Evolutionary conservation across 2,888 invertebrate genomes (phyloP).

Genomic region (Zele albiditarsus): DNA sequence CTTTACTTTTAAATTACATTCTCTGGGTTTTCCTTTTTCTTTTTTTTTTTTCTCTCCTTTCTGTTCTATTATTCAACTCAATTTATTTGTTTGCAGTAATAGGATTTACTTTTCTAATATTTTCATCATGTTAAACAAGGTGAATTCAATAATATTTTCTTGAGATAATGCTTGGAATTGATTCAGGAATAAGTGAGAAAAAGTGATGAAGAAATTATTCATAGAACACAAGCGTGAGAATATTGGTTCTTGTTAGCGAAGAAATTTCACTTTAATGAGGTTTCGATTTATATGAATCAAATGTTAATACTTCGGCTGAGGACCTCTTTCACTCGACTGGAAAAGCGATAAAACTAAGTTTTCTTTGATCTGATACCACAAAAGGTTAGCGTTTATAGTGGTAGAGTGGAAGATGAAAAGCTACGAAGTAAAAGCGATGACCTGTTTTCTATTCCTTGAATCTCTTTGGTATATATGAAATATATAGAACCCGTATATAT

Average conservation of each 20-base stretch:
- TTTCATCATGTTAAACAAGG: neutral
- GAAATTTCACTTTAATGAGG: neutral
- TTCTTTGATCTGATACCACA: neutral
- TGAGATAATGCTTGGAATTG: too few relatives aligned
- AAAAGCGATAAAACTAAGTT: constrained; percentile 4
- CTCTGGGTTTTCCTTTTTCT: neutral
- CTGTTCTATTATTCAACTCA: neutral
- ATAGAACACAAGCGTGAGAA: too few relatives aligned
- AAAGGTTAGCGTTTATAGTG: neutral
- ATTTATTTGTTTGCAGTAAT: constrained; percentile 6
- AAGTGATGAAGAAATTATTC: too few relatives aligned
- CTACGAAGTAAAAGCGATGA: neutral
- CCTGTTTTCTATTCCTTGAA: neutral
- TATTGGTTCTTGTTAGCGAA: too few relatives aligned
- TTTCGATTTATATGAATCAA: neutral
- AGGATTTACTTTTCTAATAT: neutral
- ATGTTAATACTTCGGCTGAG: too few relatives aligned
- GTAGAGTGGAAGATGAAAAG: neutral
- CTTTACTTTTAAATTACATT: constrained; percentile 27
- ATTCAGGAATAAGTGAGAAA: too few relatives aligned
- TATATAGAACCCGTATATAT: neutral
- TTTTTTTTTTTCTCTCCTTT: neutral
- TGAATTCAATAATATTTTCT: too few relatives aligned
- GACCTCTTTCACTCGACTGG: constrained; percentile 3
- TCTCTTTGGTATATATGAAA: neutral